phyloP scores from a whole-genome alignment of 2,888 invertebrate species.

The Tetranychus piercei region DNA sequence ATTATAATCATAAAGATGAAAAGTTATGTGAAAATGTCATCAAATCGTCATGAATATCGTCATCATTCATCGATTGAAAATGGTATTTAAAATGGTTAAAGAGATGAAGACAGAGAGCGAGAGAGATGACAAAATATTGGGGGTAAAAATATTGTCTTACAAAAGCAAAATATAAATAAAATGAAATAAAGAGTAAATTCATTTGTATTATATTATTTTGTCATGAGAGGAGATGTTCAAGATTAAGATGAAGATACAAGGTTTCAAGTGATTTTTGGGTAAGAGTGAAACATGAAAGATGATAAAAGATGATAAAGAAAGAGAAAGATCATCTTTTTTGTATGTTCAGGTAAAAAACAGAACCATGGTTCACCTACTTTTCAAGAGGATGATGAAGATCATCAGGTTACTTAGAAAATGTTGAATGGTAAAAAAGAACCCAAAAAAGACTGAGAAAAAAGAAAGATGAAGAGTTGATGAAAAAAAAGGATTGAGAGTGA shows the following conservation, averaged over 20 bases:
- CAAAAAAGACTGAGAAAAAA: background rate
- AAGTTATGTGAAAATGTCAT: background rate
- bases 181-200: background rate
- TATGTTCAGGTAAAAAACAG: background rate
- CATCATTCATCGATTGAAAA: background rate
- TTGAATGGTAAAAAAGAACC: background rate
- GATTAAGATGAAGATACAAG: background rate
- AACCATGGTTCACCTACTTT: background rate
- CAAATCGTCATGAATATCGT: background rate
- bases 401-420: background rate
- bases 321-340: background rate
- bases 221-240: background rate
- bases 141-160: no score
- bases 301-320: no score
- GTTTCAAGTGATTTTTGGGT: background rate
- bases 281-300: no score
- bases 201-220: background rate
- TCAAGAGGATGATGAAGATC: background rate
- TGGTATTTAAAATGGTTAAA: constrained; percentile 1
- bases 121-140: background rate
- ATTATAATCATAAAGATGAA: background rate
- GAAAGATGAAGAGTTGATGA: background rate
- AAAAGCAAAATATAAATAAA: background rate
- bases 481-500: background rate
- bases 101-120: no score